These are phyloP conservation scores for Suillia variegata DNA, from an alignment of 2,888 invertebrate species.

Conservation along the genomic window DNA sequence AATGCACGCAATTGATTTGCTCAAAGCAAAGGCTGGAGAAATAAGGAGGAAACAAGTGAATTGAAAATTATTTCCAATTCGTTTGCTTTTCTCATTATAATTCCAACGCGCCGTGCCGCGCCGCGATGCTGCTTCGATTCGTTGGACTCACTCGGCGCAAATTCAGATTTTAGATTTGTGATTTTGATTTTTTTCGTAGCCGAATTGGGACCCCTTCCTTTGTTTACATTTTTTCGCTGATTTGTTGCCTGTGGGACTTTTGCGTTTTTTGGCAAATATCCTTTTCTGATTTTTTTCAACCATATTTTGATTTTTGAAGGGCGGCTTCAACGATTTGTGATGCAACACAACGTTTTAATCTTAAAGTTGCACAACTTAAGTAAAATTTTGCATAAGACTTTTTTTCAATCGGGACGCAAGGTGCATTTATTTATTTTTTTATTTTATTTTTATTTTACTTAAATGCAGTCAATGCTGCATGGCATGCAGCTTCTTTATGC, in stretches of 20 bases:
- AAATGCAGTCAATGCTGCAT: background rate
- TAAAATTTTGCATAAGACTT: background rate
- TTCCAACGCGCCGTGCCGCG: no score
- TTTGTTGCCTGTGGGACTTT: background rate
- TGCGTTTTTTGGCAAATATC: background rate
- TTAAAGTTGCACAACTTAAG: background rate
- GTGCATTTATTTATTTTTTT: background rate
- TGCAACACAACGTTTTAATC: background rate
- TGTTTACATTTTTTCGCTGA: background rate
- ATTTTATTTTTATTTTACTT: background rate
- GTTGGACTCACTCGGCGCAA: no score
- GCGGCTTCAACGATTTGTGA: constrained; percentile 1
- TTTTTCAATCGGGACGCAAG: background rate
- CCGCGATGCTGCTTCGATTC: no score
- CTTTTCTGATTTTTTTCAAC: no score
- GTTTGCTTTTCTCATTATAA: constrained; percentile 56
- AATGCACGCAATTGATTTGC: constrained; percentile 9
- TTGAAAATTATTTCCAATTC: constrained; percentile 56
- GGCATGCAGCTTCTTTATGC: no score
- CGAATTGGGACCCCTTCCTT: no score
- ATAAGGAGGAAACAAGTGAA: constrained; percentile 51
- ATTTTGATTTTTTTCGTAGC: constrained; percentile 14
- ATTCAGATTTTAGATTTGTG: constrained; percentile 14
- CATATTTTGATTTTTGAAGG: no score
- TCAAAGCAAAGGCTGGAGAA: constrained; percentile 29